Evolutionary conservation across 2,797 vertebrate species (phyloP).

Genomic region (Eupleurogrammus muticus): DNA sequence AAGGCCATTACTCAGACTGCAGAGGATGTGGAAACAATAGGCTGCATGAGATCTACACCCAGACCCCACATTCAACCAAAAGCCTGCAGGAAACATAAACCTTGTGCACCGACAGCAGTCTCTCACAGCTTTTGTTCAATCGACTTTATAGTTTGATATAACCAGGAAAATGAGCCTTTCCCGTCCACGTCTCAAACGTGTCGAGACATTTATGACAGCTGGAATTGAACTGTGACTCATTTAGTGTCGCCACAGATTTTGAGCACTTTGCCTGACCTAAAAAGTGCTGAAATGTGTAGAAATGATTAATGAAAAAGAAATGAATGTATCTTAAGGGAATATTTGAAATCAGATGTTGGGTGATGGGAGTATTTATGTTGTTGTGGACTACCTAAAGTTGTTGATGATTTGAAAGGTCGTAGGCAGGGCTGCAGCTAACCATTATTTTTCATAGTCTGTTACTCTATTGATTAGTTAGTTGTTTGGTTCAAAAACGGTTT

Average conservation of each 20-base stretch:
- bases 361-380: background rate
- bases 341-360: background rate
- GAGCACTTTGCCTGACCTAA: constrained; percentile 24
- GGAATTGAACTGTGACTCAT: constrained; percentile 46
- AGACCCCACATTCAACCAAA: constrained; percentile 76
- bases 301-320: constrained; percentile 1
- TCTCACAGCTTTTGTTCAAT: constrained; percentile 77
- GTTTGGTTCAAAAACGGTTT: no score
- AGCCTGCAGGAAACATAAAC: constrained; percentile 80
- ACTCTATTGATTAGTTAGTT: no score
- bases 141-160: constrained; percentile 72
- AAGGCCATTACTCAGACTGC: constrained; percentile 81
- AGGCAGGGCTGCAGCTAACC: no score
- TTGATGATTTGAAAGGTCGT: background rate
- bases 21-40: constrained; percentile 84
- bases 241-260: constrained; percentile 28
- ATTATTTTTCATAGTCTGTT: no score
- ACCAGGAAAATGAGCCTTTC: constrained; percentile 56
- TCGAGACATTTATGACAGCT: constrained; percentile 63
- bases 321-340: background rate
- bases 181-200: constrained; percentile 22
- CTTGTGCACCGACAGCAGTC: constrained; percentile 68
- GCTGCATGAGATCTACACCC: constrained; percentile 81
- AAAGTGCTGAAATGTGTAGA: background rate
- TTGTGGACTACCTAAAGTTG: background rate